A percentile compares a stretch with the other conserved stretches of the same genome.
phyloP scores from a whole-genome alignment of 1,140 invertebrate species.

The Spodoptera frugiperda region DNA sequence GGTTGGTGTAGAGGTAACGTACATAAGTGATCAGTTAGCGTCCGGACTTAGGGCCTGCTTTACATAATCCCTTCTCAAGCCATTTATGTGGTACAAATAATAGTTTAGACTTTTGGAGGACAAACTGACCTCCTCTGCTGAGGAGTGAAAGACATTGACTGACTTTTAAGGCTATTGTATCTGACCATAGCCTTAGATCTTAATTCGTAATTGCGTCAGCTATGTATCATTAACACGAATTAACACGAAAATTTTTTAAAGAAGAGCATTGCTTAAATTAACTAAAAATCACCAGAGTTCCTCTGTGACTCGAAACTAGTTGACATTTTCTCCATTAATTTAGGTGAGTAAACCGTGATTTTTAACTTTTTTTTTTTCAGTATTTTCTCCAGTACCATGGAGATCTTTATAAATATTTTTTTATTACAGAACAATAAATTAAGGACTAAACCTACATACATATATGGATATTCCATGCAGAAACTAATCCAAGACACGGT shows the following conservation, averaged over 20 bases:
- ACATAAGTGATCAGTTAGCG: conserved; percentile 10
- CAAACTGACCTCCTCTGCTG: background rate
- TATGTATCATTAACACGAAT: no score
- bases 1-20: background rate
- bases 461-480: background rate
- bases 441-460: background rate
- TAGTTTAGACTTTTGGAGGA: background rate
- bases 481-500: no score
- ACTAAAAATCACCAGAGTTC: no score
- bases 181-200: no score
- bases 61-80: conserved; percentile 19
- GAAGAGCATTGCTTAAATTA: no score
- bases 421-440: background rate
- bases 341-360: no score
- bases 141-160: background rate
- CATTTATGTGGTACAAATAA: conserved; percentile 21
- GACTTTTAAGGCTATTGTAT: background rate
- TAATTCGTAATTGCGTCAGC: no score
- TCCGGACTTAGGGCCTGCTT: background rate
- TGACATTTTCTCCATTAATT: no score
- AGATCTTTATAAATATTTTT: no score
- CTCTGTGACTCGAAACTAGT: no score
- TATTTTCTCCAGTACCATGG: background rate
- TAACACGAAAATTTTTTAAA: no score
- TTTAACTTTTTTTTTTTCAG: no score